A percentile compares a stretch with the other conserved stretches of the same genome.
phyloP scores from a whole-genome alignment of 2,888 invertebrate genomes.

The Drosophila subsilvestris region DNA sequence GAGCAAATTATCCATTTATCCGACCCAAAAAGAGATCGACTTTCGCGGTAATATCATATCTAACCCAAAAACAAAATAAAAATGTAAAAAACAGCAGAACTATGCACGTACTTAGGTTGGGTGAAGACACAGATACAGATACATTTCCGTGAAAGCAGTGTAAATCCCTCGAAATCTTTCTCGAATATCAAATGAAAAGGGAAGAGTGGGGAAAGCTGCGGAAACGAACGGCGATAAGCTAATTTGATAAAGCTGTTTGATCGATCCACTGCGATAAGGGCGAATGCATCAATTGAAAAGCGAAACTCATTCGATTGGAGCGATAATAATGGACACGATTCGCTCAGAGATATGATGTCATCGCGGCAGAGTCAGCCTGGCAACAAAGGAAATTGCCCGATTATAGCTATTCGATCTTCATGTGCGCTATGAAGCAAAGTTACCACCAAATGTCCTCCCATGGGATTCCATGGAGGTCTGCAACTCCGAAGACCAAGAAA shows the following conservation, averaged over 20 bases:
- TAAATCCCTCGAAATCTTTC: conserved; percentile 10
- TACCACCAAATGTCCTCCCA: no score
- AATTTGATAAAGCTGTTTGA: conserved; percentile 40
- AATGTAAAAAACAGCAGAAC: not conserved
- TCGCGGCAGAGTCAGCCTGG: not conserved
- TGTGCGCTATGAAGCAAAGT: no score
- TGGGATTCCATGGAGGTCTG: no score
- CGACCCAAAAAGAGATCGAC: conserved; percentile 27
- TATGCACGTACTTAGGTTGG: conserved; percentile 14
- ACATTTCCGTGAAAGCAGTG: conserved; percentile 26
- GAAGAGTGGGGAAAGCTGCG: not conserved
- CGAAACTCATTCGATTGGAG: conserved; percentile 17
- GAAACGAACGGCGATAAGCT: conserved; percentile 31
- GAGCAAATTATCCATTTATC: conserved; percentile 41
- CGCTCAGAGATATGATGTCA: not conserved
- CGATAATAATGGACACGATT: conserved; percentile 14
- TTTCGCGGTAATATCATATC: conserved; percentile 45
- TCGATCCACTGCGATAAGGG: conserved; percentile 31
- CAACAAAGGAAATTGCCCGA: not conserved
- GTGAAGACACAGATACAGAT: conserved; percentile 9
- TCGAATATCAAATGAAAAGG: conserved; percentile 27
- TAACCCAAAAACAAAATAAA: conserved; percentile 1
- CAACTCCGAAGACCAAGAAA: no score
- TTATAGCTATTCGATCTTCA: not conserved
- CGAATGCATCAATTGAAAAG: conserved; percentile 27